A percentile compares a stretch with the other conserved stretches of the same genome.
phyloP scores from a whole-genome alignment of 2,113 vertebrate genomes.

The Fregetta grallaria region DNA sequence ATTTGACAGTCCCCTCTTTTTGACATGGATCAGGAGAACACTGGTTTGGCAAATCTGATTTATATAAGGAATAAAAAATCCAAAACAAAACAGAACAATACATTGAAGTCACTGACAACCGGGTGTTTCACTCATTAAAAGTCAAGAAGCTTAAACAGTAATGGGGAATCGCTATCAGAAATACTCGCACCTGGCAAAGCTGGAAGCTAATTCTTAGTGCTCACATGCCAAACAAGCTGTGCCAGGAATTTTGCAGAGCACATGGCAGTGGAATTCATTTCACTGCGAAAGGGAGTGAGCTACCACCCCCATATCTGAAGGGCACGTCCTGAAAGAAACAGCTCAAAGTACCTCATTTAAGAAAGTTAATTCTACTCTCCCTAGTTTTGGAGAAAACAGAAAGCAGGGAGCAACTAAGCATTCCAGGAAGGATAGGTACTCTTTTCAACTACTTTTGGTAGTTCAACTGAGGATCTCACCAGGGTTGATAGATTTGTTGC shows the following conservation, averaged over 20 bases:
- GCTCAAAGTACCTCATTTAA: background rate
- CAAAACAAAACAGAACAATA: background rate
- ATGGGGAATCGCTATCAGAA: background rate
- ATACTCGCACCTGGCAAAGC: background rate
- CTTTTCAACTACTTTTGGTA: background rate
- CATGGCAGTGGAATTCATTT: background rate
- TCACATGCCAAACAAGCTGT: background rate
- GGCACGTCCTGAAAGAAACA: background rate
- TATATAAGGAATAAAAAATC: background rate
- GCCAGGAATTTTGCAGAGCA: background rate
- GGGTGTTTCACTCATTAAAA: background rate
- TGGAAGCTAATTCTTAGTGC: background rate
- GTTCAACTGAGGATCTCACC: background rate
- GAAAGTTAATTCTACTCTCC: background rate
- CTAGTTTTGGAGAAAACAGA: background rate
- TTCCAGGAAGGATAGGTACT: background rate
- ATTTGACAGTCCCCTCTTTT: slow-evolving; percentile 77
- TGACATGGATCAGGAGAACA: slow-evolving; percentile 90
- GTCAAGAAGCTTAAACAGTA: background rate
- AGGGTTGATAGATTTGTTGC: background rate
- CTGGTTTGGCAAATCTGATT: slow-evolving; percentile 92
- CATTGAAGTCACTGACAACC: background rate
- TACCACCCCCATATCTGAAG: background rate
- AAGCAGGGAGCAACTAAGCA: background rate
- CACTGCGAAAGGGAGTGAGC: background rate